Base-by-base conservation (phyloP, 1,140 invertebrate species). In the Phortica variegata region DNA sequence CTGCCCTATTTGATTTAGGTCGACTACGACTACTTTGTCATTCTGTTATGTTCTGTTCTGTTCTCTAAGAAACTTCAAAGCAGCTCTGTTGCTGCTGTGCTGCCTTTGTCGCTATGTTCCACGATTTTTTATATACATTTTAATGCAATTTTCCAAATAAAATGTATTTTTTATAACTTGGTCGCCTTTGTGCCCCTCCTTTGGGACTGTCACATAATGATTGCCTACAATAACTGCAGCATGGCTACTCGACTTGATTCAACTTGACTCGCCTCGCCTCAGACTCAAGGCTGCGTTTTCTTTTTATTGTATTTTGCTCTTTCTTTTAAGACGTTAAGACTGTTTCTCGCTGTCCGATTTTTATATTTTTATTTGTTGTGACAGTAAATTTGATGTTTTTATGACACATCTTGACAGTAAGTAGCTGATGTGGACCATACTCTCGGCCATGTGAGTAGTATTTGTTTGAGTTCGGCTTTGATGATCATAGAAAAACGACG, bases 291-390 rank as follows among this genome's bases (percentile, higher is more conserved):
- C 53, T 47, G 44, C 43, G 44, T 52, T 53, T 58, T 68, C 54
- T 69, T 66, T 68, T 51, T 41, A 58, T 57, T 52, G 52, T 56
- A 53, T 58, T 48, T 52, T 53, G 21, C 38, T 48, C 16, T 16
- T 5, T 36, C 8, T 31, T 23, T 23, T 20, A 43, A 26, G 23
- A n/a, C n/a, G n/a, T n/a, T n/a, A n/a, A n/a, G n/a, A n/a, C n/a
- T n/a, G n/a, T n/a, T n/a, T n/a, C 23, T 26, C 23, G 23, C 23
- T 26, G 23, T 26, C 23, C 65, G 63, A 66, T 69, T 65, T 69
- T 66, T 66, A 69, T 66, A 63, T 65, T 68, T 69, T 66, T 66
- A 66, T 66, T 68, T 66, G 60, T 69, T 66, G 69, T 57, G 63
- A 69, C 63, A 66, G 65, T 66, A 69, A 66, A 69, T 43, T 63